Evolutionary conservation across 2,888 invertebrate species (phyloP).

Genomic region (Cloeon dipterum): DNA sequence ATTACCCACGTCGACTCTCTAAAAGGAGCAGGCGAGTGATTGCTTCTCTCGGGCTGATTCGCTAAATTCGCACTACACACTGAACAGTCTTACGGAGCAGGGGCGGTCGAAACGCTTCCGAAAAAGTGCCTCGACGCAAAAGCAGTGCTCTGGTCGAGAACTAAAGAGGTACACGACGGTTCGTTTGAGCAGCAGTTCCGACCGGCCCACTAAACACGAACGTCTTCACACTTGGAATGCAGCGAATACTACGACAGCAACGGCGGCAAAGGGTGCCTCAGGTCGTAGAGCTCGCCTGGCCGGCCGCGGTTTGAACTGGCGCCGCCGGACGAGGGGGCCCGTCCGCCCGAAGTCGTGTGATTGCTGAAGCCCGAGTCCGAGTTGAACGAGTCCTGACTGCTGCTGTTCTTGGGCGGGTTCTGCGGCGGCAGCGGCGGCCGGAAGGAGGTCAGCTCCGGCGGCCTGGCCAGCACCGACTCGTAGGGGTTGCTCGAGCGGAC

Average conservation of each 20-base stretch:
- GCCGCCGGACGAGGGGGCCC: conserved; percentile 23
- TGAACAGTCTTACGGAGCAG: no score
- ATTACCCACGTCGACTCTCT: no score
- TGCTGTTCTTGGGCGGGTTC: conserved; percentile 19
- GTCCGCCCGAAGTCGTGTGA: conserved; percentile 45
- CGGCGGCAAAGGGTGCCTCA: neutral
- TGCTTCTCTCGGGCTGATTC: no score
- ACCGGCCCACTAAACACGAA: no score
- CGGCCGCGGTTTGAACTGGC: neutral
- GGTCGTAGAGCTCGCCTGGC: neutral
- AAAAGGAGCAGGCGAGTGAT: no score
- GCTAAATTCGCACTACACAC: no score
- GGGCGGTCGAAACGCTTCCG: no score
- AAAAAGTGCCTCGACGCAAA: no score
- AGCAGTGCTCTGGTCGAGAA: no score
- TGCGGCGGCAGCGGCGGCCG: conserved; percentile 13
- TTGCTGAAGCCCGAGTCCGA: conserved; percentile 74
- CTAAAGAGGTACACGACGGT: no score
- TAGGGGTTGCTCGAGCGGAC: conserved; percentile 13
- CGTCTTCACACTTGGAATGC: no score
- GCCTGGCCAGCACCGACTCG: conserved; percentile 6
- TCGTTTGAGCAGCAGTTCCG: no score
- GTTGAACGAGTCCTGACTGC: conserved; percentile 48
- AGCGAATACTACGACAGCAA: neutral
- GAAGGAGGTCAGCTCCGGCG: neutral